Percentiles rank a stretch among this genome's conserved stretches.
Evolutionary conservation across 1,140 invertebrate genomes (phyloP).

Genomic region (Zophobas morio): DNA sequence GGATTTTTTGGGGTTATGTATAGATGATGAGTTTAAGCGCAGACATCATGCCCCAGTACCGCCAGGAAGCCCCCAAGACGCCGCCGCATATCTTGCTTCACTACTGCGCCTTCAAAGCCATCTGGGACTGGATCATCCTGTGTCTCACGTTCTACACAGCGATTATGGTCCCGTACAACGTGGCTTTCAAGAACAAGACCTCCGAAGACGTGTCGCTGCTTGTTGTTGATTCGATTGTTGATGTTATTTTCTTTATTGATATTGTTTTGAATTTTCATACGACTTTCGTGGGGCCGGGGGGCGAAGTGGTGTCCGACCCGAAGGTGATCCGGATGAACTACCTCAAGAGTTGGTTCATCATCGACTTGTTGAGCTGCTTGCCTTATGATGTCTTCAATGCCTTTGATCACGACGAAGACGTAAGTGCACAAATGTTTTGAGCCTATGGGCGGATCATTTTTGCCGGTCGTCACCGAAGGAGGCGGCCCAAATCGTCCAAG

Average conservation of each 20-base stretch:
- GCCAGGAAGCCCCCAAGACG: constrained; percentile 99
- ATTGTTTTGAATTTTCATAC: constrained; percentile 99
- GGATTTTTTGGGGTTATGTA: constrained; percentile 7
- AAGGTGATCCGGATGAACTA: constrained; percentile 99
- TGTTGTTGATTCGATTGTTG: constrained; percentile 98
- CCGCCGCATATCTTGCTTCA: constrained; percentile 97
- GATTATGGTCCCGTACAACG: constrained; percentile 99
- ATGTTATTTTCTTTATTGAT: constrained; percentile 99
- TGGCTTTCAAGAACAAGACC: constrained; percentile 99
- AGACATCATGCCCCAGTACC: constrained; percentile 98
- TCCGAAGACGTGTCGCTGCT: constrained; percentile 98
- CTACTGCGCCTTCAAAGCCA: constrained; percentile 98
- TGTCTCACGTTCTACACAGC: constrained; percentile 99
- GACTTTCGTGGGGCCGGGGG: constrained; percentile 98
- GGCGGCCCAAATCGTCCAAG: too few species aligned
- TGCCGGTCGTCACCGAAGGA: too few species aligned
- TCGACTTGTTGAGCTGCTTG: constrained; percentile 98
- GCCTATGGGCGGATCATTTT: too few species aligned
- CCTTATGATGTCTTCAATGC: constrained; percentile 99
- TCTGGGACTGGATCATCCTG: constrained; percentile 99
- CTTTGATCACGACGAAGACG: constrained; percentile 99
- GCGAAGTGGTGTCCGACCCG: constrained; percentile 98
- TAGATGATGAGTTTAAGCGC: constrained; percentile 97
- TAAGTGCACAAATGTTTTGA: constrained; percentile 72
- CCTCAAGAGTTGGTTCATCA: constrained; percentile 99